These are phyloP conservation scores for Cephus pulcher DNA, from an alignment of 2,888 invertebrate species.

Conservation along the genomic window DNA sequence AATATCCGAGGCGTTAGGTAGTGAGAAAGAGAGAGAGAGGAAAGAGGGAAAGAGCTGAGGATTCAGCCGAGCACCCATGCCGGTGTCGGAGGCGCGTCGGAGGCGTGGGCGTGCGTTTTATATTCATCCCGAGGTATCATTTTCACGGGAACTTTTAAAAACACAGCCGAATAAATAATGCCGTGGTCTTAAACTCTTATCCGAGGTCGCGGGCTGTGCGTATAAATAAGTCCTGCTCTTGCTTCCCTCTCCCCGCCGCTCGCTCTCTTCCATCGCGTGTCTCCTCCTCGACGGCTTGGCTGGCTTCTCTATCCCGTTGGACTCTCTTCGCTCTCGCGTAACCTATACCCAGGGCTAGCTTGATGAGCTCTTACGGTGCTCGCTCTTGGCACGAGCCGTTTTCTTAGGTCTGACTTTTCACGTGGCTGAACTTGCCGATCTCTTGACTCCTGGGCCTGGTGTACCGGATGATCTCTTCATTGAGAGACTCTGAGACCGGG, in stretches of 20 bases:
- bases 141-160: conserved; percentile 60
- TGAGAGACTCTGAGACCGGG: not conserved
- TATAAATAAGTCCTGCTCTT: conserved; percentile 55
- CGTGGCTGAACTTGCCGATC: not conserved
- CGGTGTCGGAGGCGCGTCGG: not conserved
- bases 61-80: not conserved
- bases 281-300: conserved; percentile 8
- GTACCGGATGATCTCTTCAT: not conserved
- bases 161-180: conserved; percentile 62
- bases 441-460: not conserved
- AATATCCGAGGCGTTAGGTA: conserved; percentile 53
- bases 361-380: not conserved
- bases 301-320: not conserved
- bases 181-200: conserved; percentile 62
- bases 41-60: not conserved
- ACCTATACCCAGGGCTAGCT: not conserved
- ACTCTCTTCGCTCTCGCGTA: not conserved
- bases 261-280: conserved; percentile 14
- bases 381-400: not conserved
- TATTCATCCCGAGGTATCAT: conserved; percentile 64
- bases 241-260: conserved; percentile 12
- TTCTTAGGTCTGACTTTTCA: not conserved
- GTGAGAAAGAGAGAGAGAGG: not conserved
- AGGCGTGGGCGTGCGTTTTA: conserved; percentile 63
- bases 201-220: conserved; percentile 60